Percentiles rank a stretch among this genome's conserved stretches.
Evolutionary conservation across 1,140 invertebrate species (phyloP).

Genomic region (Ylistrum balloti): DNA sequence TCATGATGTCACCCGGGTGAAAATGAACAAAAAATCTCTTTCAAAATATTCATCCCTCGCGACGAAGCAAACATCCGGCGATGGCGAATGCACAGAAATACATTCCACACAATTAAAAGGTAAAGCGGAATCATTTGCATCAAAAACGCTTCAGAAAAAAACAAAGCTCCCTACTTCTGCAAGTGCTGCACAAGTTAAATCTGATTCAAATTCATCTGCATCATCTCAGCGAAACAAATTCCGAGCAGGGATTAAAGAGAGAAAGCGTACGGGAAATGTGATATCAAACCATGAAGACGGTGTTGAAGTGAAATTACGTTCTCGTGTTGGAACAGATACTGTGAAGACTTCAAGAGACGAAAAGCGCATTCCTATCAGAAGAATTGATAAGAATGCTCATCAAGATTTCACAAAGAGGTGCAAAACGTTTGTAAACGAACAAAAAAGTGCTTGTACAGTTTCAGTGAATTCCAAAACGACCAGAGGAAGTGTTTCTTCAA

Average conservation of each 20-base stretch:
- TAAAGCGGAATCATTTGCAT: background rate
- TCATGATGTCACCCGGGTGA: slow-evolving; percentile 31
- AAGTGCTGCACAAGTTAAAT: background rate
- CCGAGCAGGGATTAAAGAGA: background rate
- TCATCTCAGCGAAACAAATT: background rate
- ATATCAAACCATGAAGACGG: background rate
- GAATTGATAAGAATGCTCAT: background rate
- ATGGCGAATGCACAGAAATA: background rate
- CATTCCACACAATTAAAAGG: background rate
- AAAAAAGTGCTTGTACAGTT: background rate
- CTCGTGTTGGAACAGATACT: background rate
- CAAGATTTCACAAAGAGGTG: background rate
- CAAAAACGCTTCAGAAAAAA: background rate
- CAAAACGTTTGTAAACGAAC: slow-evolving; percentile 39
- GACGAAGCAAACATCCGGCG: slow-evolving; percentile 1
- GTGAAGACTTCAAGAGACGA: background rate
- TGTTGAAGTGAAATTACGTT: background rate
- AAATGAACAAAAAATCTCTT: slow-evolving; percentile 40
- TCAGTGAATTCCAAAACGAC: background rate
- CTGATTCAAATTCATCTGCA: background rate
- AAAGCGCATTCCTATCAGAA: background rate
- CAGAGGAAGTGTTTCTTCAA: background rate
- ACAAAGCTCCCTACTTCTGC: background rate
- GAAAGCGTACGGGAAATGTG: background rate
- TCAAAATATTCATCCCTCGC: background rate